Base-by-base conservation (phyloP, 2,888 invertebrate species). In the Chouioia cunea region DNA sequence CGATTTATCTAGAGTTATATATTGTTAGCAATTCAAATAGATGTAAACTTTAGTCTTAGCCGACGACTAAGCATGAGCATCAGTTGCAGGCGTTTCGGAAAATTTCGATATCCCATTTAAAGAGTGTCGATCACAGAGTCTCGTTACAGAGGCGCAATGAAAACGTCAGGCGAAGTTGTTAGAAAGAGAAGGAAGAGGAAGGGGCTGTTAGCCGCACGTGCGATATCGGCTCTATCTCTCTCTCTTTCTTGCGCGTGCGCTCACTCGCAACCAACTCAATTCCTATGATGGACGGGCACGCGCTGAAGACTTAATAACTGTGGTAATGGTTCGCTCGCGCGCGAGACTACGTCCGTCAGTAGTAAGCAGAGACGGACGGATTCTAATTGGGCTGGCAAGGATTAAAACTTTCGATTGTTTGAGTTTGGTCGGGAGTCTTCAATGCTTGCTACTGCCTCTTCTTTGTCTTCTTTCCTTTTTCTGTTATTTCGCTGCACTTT, bases 231-330 rank as follows among this genome's bases (percentile, higher is more conserved):
- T 50, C 18, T n/a, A n/a, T n/a, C n/a, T n/a, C n/a, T n/a, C n/a
- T n/a, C n/a, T n/a, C 36, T 44, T 16, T 18, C 44, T 8, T 47
- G 47, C 22, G 27, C 4, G 22, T 16, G 3, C 16, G 14, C 52
- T 15, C 47, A 10, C 57, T 46, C 23, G 16, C 36, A 50, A 44
- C 58, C 50, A 66, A 54, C 64, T 66, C 63, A 69, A 69, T 69
- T 73, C 66, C 63, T 57, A 57, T 75, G 78, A 78, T 76, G 74
- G 78, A 78, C 76, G 73, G 76, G 73, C 76, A 75, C 74, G 75
- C 75, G 75, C 20, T 75, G 68, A 77, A 76, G 75, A 74, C 76
- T 77, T 76, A 74, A 76, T 76, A 77, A 76, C 75, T 69, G 66
- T 65, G 58, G 22, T 56, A 68, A 71, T 68, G 64, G 59, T 36